Evolutionary conservation across 2,113 vertebrate species (phyloP).

Genomic region (Entomyzon cyanotis): DNA sequence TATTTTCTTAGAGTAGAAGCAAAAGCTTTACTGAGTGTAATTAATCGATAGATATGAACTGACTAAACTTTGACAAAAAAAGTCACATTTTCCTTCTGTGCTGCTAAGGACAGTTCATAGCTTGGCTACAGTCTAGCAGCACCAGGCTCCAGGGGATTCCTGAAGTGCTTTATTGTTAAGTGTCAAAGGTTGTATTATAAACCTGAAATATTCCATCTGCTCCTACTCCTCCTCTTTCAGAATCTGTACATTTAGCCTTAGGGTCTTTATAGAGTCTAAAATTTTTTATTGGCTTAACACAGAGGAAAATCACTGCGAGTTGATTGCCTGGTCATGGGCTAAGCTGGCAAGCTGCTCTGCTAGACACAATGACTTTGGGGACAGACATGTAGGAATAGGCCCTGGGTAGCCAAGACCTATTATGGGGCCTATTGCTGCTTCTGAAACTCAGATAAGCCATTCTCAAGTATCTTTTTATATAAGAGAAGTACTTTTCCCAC

Average conservation of each 20-base stretch:
- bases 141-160: background rate
- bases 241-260: background rate
- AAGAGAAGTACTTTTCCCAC: background rate
- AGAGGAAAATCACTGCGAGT: background rate
- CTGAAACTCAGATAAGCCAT: background rate
- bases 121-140: background rate
- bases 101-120: background rate
- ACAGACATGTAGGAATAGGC: accelerated
- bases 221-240: background rate
- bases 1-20: background rate
- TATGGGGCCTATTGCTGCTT: background rate
- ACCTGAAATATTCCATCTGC: background rate
- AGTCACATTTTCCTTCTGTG: background rate
- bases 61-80: background rate
- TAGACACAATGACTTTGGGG: background rate
- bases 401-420: background rate
- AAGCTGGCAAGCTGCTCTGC: background rate
- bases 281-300: background rate
- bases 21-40: background rate
- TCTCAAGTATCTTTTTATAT: background rate
- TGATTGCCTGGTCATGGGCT: accelerated
- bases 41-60: background rate
- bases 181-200: background rate
- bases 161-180: background rate
- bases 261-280: background rate